Base-by-base conservation (phyloP, 2,888 invertebrate species). In the Campaea margaritaria region DNA sequence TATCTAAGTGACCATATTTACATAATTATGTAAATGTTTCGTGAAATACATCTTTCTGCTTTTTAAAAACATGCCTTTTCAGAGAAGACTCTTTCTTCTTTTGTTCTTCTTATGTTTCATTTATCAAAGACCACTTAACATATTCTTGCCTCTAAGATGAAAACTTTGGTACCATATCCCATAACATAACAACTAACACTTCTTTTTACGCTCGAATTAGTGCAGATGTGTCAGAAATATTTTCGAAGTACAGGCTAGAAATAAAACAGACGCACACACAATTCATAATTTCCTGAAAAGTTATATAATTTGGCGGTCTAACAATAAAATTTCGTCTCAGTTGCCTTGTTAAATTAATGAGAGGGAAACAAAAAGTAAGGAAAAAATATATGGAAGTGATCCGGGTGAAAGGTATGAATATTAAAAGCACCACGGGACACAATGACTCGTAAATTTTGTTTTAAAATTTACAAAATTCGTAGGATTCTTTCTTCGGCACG, bases 381-480 rank as follows among this genome's bases (percentile, higher is more conserved):
- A 15, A 46, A 56, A 53, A 61, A 62, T 46, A 62, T 59, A 59
- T 58, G 60, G 56, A 42, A 55, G 51, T 34, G 54, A 51, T 60
- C 60, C 59, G 47, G 44, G 61, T 46, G 42, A 49, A 48, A 47
- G 59, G 60, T 64, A 68, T 67, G 64, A 69, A 69, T 70, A 64
- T 69, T 70, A 62, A 64, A 72, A 66, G 50, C 62, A 62, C 59
- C 45, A 43, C 58, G 45, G 49, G 34, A 59, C 52, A 66, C 62
- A 65, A 62, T 65, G 68, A 66, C 66, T 68, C 64, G 64, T 67
- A 65, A 68, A 72, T 68, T 70, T 43, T 28, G 50, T 65, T 70
- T 62, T 66, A 66, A 69, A 70, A 71, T 69, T 69, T 59, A 66
- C 59, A 64, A 41, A 58, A 55, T 59, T 44, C n/a, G 21, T 34